These are phyloP conservation scores for Urocynchramus pylzowi DNA, from an alignment of 2,113 vertebrate species.

Conservation along the genomic window DNA sequence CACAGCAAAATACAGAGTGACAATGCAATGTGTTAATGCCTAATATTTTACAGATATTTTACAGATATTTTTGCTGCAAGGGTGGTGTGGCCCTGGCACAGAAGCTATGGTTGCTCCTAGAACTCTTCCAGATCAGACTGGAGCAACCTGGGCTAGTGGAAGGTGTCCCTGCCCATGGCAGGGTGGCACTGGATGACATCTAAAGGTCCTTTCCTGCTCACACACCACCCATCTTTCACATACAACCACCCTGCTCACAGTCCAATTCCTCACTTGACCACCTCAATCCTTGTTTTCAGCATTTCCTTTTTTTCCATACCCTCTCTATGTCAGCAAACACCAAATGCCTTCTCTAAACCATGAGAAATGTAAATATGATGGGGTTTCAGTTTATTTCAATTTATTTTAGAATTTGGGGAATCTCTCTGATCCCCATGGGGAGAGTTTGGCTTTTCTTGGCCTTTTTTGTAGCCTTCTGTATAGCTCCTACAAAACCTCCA, in stretches of 20 bases:
- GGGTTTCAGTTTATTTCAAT: background rate
- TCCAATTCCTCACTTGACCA: background rate
- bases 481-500: background rate
- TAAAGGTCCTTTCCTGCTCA: background rate
- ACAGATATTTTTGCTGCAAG: background rate
- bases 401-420: background rate
- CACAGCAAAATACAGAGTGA: rapidly evolving
- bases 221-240: background rate
- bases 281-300: background rate
- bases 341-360: background rate
- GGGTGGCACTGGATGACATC: rapidly evolving
- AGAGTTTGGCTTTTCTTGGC: background rate
- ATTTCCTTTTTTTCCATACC: background rate
- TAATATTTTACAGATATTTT: background rate
- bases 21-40: background rate
- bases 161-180: background rate
- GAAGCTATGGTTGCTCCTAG: background rate
- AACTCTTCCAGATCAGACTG: background rate
- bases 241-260: background rate
- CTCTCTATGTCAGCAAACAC: background rate
- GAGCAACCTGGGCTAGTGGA: background rate
- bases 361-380: background rate
- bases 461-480: background rate
- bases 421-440: background rate
- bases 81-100: background rate